Evolutionary conservation across 92 coral and sea anemone species (phyloP), one percentile per base, ranked within the genome.

Genomic region (Epizoanthus illoricatus): DNA sequence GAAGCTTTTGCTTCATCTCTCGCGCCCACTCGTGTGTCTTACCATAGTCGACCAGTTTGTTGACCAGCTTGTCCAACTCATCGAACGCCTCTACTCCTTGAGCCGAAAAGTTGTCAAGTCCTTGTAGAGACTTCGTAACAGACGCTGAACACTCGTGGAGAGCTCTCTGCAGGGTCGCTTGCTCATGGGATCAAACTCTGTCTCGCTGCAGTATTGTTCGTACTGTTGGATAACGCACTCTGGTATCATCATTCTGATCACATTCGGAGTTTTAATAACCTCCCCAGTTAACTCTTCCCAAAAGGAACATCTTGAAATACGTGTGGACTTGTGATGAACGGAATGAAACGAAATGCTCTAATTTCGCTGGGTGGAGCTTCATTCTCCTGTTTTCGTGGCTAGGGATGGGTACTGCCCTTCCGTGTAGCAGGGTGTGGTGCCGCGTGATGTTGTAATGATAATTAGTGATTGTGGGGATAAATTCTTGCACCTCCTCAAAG

Each of bases 321-420:
- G 58, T 83, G 83, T 49, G 90, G 90, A 54, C 90, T 87, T 13
- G 87, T 75, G 23, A 83, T 83, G 73, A 87, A 87, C 7, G 87
- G 73, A 87, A 87, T 4, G 87, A 60, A 73, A 89, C 52, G 23
- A 89, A 89, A 78, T 86, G 91, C 23, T 88, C 90, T 7, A 89
- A 65, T 65, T 86, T 79, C n/a, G 39, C 74, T 23, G 74, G 87
- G 5, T 79, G 66, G 28, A 87, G 70, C 36, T 80, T 72, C 87
- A 87, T 75, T 71, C 90, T 75, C 68, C 61, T 75, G 33, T 43
- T 75, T 40, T 36, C 73, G 18, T 75, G 24, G 16, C 20, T 55
- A 10, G 62, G 59, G 55, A 71, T 17, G 17, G 87, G 88, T 71
- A 80, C 76, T 62, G 73, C 90, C 39, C 85, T 84, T n/a, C 90